These are phyloP conservation scores for Amiota minor DNA, from an alignment of 2,888 invertebrate genomes.

Conservation along the genomic window DNA sequence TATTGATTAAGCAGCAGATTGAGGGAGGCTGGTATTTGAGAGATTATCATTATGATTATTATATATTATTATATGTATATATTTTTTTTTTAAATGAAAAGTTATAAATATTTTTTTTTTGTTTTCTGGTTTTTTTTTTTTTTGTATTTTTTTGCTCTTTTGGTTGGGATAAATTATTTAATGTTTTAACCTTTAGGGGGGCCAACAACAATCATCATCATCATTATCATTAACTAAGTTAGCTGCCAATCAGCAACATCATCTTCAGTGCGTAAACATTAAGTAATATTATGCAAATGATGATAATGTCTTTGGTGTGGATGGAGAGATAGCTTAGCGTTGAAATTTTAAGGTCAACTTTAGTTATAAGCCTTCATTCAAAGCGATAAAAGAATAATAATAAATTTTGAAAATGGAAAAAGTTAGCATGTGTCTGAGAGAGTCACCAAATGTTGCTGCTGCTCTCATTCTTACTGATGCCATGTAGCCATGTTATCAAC, in stretches of 20 bases:
- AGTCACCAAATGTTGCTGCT: slow-evolving; percentile 13
- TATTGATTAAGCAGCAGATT: no score
- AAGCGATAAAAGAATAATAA: not conserved
- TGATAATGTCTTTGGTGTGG: not conserved
- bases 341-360: not conserved
- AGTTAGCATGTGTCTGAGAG: not conserved
- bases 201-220: slow-evolving; percentile 64
- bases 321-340: not conserved
- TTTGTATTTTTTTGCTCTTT: slow-evolving; percentile 34
- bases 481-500: slow-evolving; percentile 48
- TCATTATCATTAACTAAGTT: slow-evolving; percentile 68
- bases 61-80: no score
- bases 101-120: no score
- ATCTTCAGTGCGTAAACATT: not conserved
- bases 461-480: no score
- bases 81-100: no score
- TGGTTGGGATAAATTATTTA: slow-evolving; percentile 57
- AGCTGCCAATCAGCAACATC: not conserved
- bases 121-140: no score
- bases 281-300: not conserved
- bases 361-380: not conserved
- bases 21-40: no score
- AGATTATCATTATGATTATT: no score
- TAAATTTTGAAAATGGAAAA: not conserved
- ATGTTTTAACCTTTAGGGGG: slow-evolving; percentile 64